Evolutionary conservation across 2,113 vertebrate species (phyloP).

Genomic region (Pagrus major): DNA sequence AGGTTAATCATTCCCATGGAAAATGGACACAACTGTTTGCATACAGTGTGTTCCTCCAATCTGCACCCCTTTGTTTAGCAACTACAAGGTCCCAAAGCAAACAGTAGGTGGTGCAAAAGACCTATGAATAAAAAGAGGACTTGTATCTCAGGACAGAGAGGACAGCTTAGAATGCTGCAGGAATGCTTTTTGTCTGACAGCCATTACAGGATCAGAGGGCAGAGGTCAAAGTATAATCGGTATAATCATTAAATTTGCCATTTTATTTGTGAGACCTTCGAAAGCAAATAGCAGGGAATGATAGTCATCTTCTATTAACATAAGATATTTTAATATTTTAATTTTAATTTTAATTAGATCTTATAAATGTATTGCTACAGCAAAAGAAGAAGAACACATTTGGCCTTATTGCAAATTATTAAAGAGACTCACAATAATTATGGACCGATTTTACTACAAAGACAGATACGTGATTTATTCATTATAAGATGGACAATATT

Average conservation of each 20-base stretch:
- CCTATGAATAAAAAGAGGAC: neutral
- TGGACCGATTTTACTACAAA: neutral
- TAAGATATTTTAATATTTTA: no score
- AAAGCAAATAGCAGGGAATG: neutral
- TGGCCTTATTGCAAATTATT: neutral
- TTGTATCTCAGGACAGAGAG: no score
- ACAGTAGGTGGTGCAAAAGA: constrained; percentile 46
- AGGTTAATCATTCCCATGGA: neutral
- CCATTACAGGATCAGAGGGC: neutral
- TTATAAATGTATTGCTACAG: neutral
- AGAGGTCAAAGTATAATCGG: neutral
- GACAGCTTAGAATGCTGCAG: neutral
- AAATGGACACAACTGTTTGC: neutral
- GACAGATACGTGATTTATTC: neutral
- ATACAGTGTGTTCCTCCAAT: neutral
- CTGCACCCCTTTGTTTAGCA: neutral
- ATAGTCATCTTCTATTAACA: neutral
- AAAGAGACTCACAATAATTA: neutral
- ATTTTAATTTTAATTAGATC: no score
- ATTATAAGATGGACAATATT: neutral
- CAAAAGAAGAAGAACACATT: neutral
- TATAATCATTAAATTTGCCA: neutral
- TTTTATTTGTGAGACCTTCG: neutral
- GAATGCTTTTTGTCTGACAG: neutral
- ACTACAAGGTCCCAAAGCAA: no score